Conservation (phyloP, 2,888 invertebrate genomes). For the Cataglyphis altisquamis region DNA sequence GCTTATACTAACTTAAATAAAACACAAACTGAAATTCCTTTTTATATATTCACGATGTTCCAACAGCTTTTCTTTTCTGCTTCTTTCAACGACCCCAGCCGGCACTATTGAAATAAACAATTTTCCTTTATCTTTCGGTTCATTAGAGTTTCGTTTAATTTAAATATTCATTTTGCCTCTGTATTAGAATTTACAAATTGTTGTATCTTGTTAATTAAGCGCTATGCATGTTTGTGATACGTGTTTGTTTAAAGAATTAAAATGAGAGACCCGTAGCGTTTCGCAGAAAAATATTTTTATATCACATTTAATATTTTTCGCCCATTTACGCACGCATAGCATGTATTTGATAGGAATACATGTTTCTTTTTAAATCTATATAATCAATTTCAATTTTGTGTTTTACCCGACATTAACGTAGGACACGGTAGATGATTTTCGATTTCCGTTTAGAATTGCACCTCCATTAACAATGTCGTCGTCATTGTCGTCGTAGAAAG, state of each 20-base stretch:
- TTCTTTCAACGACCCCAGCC: slow-evolving; percentile 77
- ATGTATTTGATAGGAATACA: background rate
- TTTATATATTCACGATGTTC: slow-evolving; percentile 1
- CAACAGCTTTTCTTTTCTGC: background rate
- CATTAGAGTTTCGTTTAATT: slow-evolving; percentile 8
- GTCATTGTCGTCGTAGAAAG: slow-evolving; percentile 70
- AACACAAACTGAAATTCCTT: background rate
- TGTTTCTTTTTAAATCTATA: background rate
- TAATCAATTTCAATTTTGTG: background rate
- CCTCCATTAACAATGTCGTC: slow-evolving; percentile 59
- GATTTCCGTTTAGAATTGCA: slow-evolving; percentile 37
- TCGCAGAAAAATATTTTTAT: background rate
- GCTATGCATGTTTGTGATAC: background rate
- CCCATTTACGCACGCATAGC: background rate
- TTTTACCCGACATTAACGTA: slow-evolving; percentile 73
- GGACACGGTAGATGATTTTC: slow-evolving; percentile 64
- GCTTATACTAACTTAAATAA: background rate
- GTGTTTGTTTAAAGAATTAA: background rate
- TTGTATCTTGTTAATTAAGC: slow-evolving; percentile 20
- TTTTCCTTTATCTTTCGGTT: slow-evolving; percentile 26
- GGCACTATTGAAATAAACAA: slow-evolving; percentile 66
- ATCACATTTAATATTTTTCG: background rate
- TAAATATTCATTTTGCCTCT: background rate
- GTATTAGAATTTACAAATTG: background rate
- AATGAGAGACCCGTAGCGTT: background rate